These are phyloP conservation scores for Noctua janthina DNA, from an alignment of 2,888 invertebrate species.

Conservation along the genomic window DNA sequence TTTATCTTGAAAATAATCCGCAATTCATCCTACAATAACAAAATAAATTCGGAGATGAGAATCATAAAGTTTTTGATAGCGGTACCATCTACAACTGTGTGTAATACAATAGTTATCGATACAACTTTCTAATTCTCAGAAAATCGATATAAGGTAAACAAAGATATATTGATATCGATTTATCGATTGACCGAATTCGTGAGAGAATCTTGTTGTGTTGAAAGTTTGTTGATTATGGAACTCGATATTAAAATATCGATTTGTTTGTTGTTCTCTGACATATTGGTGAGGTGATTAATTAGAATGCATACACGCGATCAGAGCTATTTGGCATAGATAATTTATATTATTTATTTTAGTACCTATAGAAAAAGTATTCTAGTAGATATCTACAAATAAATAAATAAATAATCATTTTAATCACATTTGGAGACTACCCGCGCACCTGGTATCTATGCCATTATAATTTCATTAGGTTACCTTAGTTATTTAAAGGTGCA, in stretches of 20 bases:
- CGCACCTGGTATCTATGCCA: too few relatives aligned
- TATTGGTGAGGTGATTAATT: constrained; percentile 26
- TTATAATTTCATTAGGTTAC: too few relatives aligned
- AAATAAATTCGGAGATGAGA: constrained; percentile 47
- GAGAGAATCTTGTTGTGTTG: constrained; percentile 62
- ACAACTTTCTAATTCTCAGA: constrained; percentile 70
- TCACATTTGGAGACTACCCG: background rate
- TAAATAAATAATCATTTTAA: background rate
- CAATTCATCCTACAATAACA: constrained; percentile 51
- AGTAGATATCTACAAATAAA: background rate
- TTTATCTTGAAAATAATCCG: constrained; percentile 21
- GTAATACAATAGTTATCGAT: constrained; percentile 66
- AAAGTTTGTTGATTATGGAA: constrained; percentile 53
- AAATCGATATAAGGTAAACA: constrained; percentile 73
- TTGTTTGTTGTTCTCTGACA: constrained; percentile 29
- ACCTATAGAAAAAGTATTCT: background rate
- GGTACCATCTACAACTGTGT: constrained; percentile 45
- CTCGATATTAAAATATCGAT: constrained; percentile 45
- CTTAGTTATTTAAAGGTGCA: too few relatives aligned
- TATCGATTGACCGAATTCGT: constrained; percentile 67
- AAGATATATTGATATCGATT: constrained; percentile 66
- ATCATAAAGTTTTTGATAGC: constrained; percentile 57
- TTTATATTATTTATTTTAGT: background rate
- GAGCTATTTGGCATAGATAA: too few relatives aligned
- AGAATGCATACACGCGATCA: background rate